phyloP scores from a whole-genome alignment of 1,140 invertebrate species.

The Drosophila bocki region DNA sequence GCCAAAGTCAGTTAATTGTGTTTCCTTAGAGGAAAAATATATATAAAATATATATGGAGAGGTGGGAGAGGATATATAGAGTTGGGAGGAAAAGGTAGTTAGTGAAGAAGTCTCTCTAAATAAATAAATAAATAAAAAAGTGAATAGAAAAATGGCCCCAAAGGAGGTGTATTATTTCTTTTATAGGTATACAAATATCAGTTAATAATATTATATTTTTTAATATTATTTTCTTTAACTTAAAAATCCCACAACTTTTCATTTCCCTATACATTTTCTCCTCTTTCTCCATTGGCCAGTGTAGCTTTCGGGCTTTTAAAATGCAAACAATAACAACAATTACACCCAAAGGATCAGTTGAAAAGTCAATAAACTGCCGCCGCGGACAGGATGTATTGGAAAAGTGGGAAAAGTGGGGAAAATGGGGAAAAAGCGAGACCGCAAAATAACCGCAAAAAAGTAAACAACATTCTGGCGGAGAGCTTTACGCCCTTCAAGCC shows the following conservation, averaged over 20 bases:
- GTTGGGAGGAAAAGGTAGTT: too few species aligned
- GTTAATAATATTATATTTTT: too few species aligned
- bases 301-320: conserved; percentile 37
- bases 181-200: too few species aligned
- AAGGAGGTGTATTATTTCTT: too few species aligned
- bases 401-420: conserved; percentile 16
- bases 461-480: conserved; percentile 48
- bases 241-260: too few species aligned
- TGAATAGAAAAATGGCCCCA: background rate
- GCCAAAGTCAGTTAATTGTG: conserved; percentile 40
- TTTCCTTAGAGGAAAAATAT: conserved; percentile 1
- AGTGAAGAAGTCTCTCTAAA: too few species aligned
- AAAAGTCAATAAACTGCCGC: conserved; percentile 73
- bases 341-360: conserved; percentile 83
- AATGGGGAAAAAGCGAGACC: conserved; percentile 61
- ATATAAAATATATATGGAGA: background rate
- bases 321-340: conserved; percentile 78
- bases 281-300: background rate
- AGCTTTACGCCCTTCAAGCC: conserved; percentile 25
- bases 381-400: conserved; percentile 26
- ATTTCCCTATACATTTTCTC: too few species aligned
- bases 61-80: too few species aligned
- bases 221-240: too few species aligned
- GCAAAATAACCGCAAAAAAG: conserved; percentile 82
- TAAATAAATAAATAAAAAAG: too few species aligned